These are phyloP conservation scores for Actinopyga echinites DNA, from an alignment of 53 echinoderm and acorn worm genomes.

Conservation along the genomic window DNA sequence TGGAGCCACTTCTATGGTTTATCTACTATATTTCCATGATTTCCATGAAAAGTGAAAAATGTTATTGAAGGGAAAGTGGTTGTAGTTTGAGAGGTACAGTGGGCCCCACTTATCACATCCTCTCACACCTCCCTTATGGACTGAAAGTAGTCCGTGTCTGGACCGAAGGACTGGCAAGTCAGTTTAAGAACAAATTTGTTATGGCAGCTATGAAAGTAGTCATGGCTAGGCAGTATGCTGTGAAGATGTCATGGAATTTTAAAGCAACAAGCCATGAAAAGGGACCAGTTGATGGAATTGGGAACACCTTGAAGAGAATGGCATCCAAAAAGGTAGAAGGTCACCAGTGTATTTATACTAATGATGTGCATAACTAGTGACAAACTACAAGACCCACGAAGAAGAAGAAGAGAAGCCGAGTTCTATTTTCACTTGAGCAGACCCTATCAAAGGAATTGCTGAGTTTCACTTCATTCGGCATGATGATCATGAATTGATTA, in stretches of 20 bases:
- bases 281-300: slow-evolving; percentile 37
- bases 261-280: slow-evolving; percentile 36
- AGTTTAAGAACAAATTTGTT: slow-evolving; percentile 18
- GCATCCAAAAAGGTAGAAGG: slow-evolving; percentile 24
- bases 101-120: slow-evolving; percentile 4
- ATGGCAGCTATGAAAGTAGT: slow-evolving; percentile 1
- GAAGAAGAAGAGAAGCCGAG: slow-evolving; percentile 2
- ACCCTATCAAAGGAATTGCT: slow-evolving; percentile 19
- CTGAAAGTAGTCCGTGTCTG: slow-evolving; percentile 1
- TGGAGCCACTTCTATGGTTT: no score
- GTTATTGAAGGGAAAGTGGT: no score
- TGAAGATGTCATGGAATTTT: slow-evolving; percentile 28
- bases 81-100: no score
- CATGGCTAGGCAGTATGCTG: slow-evolving; percentile 16
- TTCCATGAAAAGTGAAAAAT: no score
- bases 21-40: no score
- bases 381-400: background rate
- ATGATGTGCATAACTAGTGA: slow-evolving; percentile 18
- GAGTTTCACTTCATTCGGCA: background rate
- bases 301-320: slow-evolving; percentile 19
- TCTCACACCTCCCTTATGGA: background rate
- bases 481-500: background rate
- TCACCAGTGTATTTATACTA: slow-evolving; percentile 24
- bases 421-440: background rate
- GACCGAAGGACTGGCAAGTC: slow-evolving; percentile 7